These are phyloP conservation scores for Chunga burmeisteri DNA, from an alignment of 2,113 vertebrate genomes.

Conservation along the genomic window DNA sequence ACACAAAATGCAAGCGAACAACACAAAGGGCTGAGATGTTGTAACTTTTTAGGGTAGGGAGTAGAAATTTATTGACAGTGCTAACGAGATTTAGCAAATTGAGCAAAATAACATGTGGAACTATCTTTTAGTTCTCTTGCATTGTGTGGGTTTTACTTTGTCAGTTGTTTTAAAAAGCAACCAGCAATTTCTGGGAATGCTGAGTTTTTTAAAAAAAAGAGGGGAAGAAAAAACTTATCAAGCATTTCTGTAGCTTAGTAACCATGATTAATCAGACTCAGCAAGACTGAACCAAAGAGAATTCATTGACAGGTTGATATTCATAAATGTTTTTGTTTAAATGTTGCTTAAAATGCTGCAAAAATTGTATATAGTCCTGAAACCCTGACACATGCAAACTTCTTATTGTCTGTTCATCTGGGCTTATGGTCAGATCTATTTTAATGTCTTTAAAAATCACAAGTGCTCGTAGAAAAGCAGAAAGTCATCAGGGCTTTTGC, in stretches of 20 bases:
- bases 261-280: slow-evolving; percentile 9
- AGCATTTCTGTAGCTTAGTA: slow-evolving; percentile 8
- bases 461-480: background rate
- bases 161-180: slow-evolving; percentile 46
- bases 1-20: background rate
- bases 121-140: slow-evolving; percentile 5
- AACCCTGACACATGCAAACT: background rate
- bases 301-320: background rate
- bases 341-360: background rate
- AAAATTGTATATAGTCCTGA: background rate
- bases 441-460: background rate
- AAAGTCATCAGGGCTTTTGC: background rate
- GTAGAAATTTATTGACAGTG: background rate
- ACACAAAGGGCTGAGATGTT: background rate
- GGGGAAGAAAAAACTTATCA: background rate
- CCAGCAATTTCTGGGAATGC: slow-evolving; percentile 40
- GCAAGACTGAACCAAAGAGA: background rate
- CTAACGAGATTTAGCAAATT: slow-evolving; percentile 4
- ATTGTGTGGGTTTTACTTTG: slow-evolving; percentile 21
- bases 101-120: background rate
- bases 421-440: background rate
- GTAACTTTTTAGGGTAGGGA: background rate
- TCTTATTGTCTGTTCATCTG: background rate
- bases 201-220: background rate
- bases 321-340: background rate